A percentile compares a stretch with the other conserved stretches of the same genome.
phyloP scores from a whole-genome alignment of 2,113 vertebrate species.

The Dipodomys ordii region DNA sequence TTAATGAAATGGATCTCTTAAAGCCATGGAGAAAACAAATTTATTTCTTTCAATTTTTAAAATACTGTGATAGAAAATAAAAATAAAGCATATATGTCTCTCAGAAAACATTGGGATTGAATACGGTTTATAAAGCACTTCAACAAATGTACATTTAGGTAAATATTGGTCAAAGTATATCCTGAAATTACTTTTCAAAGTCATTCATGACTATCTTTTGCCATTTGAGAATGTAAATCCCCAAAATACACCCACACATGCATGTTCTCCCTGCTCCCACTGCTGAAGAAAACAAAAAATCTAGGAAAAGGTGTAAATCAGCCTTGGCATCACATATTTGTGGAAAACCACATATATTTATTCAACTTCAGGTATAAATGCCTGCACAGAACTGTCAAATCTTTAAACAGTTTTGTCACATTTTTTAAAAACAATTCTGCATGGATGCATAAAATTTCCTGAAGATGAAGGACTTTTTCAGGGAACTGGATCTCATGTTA shows the following conservation, averaged over 20 bases:
- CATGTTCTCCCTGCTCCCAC: neutral
- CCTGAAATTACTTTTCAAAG: neutral
- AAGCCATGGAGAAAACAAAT: neutral
- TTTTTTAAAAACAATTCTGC: constrained; percentile 51
- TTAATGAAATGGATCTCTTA: neutral
- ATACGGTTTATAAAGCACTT: neutral
- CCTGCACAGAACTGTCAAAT: neutral
- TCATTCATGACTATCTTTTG: neutral
- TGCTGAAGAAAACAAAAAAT: neutral
- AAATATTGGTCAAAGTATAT: neutral
- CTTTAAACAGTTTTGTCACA: constrained; percentile 26
- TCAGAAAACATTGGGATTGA: neutral
- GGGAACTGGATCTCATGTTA: constrained; percentile 61
- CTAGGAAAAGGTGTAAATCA: constrained; percentile 16
- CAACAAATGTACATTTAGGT: neutral
- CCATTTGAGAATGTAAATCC: neutral
- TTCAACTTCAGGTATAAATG: neutral
- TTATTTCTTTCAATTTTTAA: neutral
- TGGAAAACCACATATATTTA: neutral
- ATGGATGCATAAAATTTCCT: constrained; percentile 63
- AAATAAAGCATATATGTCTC: neutral
- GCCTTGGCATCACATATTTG: neutral
- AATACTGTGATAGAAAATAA: neutral
- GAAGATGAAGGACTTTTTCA: constrained; percentile 66
- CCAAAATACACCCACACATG: neutral